Evolutionary conservation across 1,140 invertebrate species (phyloP).

Genomic region (Lineus longissimus): DNA sequence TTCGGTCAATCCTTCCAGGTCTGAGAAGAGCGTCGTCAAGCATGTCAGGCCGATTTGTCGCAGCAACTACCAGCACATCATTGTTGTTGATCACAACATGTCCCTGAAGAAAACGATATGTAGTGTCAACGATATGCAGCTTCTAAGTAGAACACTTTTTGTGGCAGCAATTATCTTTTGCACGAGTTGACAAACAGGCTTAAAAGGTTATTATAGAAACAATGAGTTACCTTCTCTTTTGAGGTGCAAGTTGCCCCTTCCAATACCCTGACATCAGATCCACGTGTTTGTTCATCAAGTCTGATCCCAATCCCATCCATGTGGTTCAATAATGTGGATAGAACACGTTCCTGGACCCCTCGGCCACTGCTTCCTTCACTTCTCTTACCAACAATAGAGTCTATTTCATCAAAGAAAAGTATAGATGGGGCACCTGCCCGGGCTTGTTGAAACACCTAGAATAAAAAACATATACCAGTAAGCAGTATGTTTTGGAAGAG

Average conservation of each 20-base stretch:
- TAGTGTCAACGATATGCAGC: too few relatives aligned
- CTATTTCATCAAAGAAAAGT: constrained; percentile 48
- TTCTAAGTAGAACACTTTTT: too few relatives aligned
- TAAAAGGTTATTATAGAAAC: too few relatives aligned
- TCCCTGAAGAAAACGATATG: too few relatives aligned
- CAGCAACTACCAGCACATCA: constrained; percentile 90
- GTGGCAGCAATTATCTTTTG: too few relatives aligned
- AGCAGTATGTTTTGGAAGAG: background rate
- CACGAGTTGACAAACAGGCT: too few relatives aligned
- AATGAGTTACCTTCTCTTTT: too few relatives aligned
- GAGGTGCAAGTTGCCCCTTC: too few relatives aligned
- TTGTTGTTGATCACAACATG: constrained; percentile 21
- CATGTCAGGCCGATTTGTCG: constrained; percentile 92
- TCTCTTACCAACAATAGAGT: constrained; percentile 45
- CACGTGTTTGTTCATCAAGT: constrained; percentile 32
- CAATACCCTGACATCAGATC: too few relatives aligned
- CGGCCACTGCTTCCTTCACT: constrained; percentile 45
- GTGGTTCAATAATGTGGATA: constrained; percentile 48
- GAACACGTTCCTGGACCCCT: constrained; percentile 42
- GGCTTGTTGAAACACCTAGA: constrained; percentile 49
- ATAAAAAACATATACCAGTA: too few relatives aligned
- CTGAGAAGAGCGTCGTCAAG: constrained; percentile 91
- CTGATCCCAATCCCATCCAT: constrained; percentile 60
- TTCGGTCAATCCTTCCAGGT: constrained; percentile 95
- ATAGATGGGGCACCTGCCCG: constrained; percentile 43